Base-by-base conservation (phyloP, 2,113 vertebrate species). In the Elgaria multicarinata region DNA sequence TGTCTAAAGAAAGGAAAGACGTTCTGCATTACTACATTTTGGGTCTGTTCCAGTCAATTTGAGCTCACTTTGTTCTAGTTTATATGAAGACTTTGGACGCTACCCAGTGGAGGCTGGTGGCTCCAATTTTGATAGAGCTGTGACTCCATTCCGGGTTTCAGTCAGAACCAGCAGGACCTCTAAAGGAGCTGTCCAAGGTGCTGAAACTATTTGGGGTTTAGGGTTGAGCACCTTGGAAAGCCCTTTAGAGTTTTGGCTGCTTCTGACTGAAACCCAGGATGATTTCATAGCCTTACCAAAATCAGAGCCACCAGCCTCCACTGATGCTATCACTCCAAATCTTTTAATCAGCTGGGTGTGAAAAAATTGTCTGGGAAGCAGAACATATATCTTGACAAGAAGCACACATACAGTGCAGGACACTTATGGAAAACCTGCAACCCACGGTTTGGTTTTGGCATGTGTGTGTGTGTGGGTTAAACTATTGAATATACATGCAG, bases 31-130 rank as follows among this genome's bases (percentile, higher is more conserved):
- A 83, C 39, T 74, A 33, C 24, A 64, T 16, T 82, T 44, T 82
- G 67, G 31, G 46, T 75, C 39, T 28, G 16, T 66, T 89, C 58
- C 69, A 75, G 69, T 75, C 69, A 50, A 64, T 83, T 50, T 46
- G 31, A 75, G 53, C n/a, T 50, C 79, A 75, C 75, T 87, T 87
- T 87, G 62, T 31, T 64, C 72, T 78, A 66, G 20, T 66, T 83
- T 64, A 26, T 53, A 75, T 20, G 74, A 88, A 44, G 53, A 72
- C 16, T 72, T 72, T 42, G 24, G n/a, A n/a, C n/a, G n/a, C n/a
- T n/a, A n/a, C n/a, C n/a, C n/a, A n/a, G n/a, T n/a, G n/a, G n/a
- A n/a, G n/a, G n/a, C n/a, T n/a, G n/a, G n/a, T n/a, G n/a, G n/a
- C n/a, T n/a, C n/a, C n/a, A n/a, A n/a, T n/a, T n/a, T n/a, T n/a